Conservation (phyloP, 2,113 vertebrate species). For the Indri indri region DNA sequence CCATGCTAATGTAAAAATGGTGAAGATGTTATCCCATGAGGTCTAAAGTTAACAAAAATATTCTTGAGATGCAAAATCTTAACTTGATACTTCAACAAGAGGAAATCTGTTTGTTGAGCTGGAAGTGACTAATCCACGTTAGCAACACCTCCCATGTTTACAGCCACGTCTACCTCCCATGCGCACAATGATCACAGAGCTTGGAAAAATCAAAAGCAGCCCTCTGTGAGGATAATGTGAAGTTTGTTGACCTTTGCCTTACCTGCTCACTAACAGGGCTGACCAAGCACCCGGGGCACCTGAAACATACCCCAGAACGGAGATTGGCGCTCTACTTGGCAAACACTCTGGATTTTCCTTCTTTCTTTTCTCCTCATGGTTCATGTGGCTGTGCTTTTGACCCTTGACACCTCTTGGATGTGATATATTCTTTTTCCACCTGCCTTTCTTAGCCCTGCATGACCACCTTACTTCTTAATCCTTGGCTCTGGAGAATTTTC, state of each 20-base stretch:
- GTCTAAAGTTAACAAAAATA: conserved; percentile 16
- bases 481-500: background rate
- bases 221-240: background rate
- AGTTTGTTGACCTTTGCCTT: background rate
- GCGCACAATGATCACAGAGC: background rate
- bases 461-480: background rate
- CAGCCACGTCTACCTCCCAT: background rate
- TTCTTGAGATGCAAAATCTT: background rate
- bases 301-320: background rate
- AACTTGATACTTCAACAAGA: background rate
- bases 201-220: background rate
- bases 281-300: background rate
- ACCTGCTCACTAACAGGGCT: background rate
- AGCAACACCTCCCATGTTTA: background rate
- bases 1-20: background rate
- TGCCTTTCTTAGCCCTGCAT: background rate
- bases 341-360: background rate
- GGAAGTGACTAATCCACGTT: background rate
- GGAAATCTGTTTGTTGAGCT: conserved; percentile 28
- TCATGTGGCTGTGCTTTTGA: background rate
- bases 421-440: background rate
- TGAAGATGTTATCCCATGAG: background rate
- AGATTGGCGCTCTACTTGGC: background rate
- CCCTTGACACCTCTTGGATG: background rate
- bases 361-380: background rate